phyloP scores from a whole-genome alignment of 1,140 invertebrate genomes.

The Polypedilum vanderplanki region DNA sequence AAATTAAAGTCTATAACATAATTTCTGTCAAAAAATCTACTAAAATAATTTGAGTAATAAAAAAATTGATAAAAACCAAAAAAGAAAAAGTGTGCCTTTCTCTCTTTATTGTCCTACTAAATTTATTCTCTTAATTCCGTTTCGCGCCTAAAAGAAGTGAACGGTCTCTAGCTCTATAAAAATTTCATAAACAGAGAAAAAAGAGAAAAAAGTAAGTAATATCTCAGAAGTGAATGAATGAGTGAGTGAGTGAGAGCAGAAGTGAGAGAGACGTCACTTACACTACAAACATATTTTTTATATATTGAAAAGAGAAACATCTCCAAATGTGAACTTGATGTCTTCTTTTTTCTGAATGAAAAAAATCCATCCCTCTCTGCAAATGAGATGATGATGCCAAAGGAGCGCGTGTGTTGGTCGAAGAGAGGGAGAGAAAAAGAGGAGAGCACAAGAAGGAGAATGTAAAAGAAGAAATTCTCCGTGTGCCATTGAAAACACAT shows the following conservation, averaged over 20 bases:
- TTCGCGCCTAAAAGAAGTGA: not conserved
- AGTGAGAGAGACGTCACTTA: slow-evolving; percentile 9
- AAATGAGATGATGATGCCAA: not conserved
- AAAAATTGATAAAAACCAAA: not conserved
- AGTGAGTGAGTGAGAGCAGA: not conserved
- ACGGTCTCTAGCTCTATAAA: not conserved
- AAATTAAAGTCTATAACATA: too few relatives aligned
- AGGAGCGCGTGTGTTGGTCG: not conserved
- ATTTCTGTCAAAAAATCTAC: too few relatives aligned
- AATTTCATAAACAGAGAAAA: not conserved
- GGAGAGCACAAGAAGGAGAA: too few relatives aligned
- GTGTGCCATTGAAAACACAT: too few relatives aligned
- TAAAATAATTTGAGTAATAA: slow-evolving; percentile 8
- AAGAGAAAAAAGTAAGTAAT: too few relatives aligned
- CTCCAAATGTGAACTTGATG: not conserved
- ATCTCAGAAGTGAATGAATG: not conserved
- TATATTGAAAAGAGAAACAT: not conserved
- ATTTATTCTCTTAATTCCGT: not conserved
- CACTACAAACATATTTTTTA: not conserved
- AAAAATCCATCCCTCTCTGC: slow-evolving; percentile 8
- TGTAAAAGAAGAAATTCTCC: too few relatives aligned
- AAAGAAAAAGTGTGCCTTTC: not conserved
- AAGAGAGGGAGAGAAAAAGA: too few relatives aligned
- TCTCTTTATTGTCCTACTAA: not conserved
- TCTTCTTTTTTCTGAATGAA: slow-evolving; percentile 12